phyloP scores from a whole-genome alignment of 2,888 invertebrate genomes.

The Tuberolachnus salignus region DNA sequence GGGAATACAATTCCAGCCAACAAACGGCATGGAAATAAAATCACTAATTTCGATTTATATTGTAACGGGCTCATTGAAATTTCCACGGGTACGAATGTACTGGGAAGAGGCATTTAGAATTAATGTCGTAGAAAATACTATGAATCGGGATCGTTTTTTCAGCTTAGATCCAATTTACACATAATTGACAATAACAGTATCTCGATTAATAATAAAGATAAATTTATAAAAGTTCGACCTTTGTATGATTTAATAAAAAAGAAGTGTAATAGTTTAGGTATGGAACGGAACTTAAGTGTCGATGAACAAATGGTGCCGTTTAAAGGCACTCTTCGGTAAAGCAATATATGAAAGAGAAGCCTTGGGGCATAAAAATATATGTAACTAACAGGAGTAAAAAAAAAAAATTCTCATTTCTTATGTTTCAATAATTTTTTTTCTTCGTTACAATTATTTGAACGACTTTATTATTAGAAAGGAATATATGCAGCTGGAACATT shows the following conservation, averaged over 20 bases:
- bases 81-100: not conserved
- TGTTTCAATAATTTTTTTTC: no score
- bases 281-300: no score
- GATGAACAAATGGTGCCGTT: not conserved
- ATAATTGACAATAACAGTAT: not conserved
- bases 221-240: conserved; percentile 17
- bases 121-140: not conserved
- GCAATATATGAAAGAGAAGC: not conserved
- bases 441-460: no score
- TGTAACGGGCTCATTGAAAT: not conserved
- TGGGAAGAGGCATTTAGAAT: not conserved
- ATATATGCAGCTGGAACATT: not conserved
- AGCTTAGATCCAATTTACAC: not conserved
- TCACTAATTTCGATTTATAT: not conserved
- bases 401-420: no score
- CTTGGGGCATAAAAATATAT: no score
- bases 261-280: not conserved
- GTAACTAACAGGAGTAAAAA: no score
- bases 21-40: no score
- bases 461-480: no score
- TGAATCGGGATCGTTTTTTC: not conserved
- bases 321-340: not conserved
- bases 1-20: no score
- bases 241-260: conserved; percentile 1
- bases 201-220: not conserved